Conservation (phyloP, 2,888 invertebrate genomes). For the Eilema caniola region DNA sequence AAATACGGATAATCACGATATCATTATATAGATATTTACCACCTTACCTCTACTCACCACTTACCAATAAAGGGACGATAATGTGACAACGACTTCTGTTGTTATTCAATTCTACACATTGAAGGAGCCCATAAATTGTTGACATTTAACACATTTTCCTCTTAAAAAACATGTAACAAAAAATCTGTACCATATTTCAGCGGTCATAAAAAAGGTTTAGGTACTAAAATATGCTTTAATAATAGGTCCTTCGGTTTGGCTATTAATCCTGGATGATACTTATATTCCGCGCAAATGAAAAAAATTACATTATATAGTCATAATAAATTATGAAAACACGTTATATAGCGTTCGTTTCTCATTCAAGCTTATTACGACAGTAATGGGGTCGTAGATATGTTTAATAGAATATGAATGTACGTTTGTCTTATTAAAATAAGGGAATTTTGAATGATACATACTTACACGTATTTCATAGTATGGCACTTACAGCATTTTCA, state of each 20-base stretch:
- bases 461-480: no score
- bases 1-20: neutral
- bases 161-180: slow-evolving; percentile 35
- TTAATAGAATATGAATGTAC: slow-evolving; percentile 19
- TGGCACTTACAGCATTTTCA: no score
- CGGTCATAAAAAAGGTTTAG: slow-evolving; percentile 49
- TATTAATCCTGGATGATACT: slow-evolving; percentile 47
- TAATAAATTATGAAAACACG: slow-evolving; percentile 43
- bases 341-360: slow-evolving; percentile 32
- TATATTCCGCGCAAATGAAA: slow-evolving; percentile 41
- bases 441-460: neutral
- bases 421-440: slow-evolving; percentile 26
- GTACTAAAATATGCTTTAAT: slow-evolving; percentile 54
- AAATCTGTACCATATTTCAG: slow-evolving; percentile 39
- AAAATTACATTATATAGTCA: slow-evolving; percentile 47
- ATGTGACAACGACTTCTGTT: neutral
- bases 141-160: slow-evolving; percentile 40
- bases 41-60: neutral
- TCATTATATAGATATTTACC: neutral
- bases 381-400: slow-evolving; percentile 21
- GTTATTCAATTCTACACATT: slow-evolving; percentile 21
- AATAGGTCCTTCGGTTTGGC: slow-evolving; percentile 39
- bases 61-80: neutral
- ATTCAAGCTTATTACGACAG: slow-evolving; percentile 30
- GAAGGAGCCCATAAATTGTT: slow-evolving; percentile 41